phyloP scores from a whole-genome alignment of 2,113 vertebrate genomes.

The human (Homo sapiens) region GRCh38 chr7:110811501-110812000 shows the following conservation, averaged over 20 bases:
- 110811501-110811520: not conserved
- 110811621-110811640: not conserved
- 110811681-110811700: not conserved
- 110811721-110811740: not conserved
- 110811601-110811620: not conserved
- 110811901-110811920: not conserved
- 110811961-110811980: not conserved
- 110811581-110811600: not conserved
- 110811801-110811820: not conserved
- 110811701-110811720: not conserved
- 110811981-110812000: not conserved
- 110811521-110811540: not conserved
- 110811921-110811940: not conserved
- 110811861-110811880: fast-evolving
- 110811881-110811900: not conserved
- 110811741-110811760: not conserved
- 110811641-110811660: not conserved
- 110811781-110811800: not conserved
- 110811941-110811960: not conserved
- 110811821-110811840: not conserved
- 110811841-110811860: not conserved
- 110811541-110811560: not conserved
- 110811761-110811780: not conserved
- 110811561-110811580: not conserved
- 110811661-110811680: not conserved